Conservation (phyloP, 1,140 invertebrate genomes). For the Hypsibius dujardini region DNA sequence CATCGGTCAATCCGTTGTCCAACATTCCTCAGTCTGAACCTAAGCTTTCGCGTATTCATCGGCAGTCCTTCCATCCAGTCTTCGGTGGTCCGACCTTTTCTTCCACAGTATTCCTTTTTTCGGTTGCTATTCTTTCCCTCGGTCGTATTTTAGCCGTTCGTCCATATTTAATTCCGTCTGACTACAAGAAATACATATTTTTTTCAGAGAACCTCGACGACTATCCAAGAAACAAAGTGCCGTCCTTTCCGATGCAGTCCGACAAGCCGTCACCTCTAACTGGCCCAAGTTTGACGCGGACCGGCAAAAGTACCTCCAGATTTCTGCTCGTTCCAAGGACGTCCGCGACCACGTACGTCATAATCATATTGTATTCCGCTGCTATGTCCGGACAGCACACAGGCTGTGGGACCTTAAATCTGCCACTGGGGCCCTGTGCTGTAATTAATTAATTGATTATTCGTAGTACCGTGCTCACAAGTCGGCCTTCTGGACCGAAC, state of each 20-base stretch:
- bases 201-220: conserved; percentile 29
- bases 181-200: neutral
- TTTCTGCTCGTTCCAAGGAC: conserved; percentile 28
- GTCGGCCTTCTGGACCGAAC: conserved; percentile 84
- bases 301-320: neutral
- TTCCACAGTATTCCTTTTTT: conserved; percentile 9
- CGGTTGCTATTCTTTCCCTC: neutral
- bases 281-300: conserved; percentile 13
- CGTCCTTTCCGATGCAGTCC: neutral
- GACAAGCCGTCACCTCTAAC: conserved; percentile 14
- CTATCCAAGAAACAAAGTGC: neutral
- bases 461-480: conserved; percentile 83
- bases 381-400: too few species aligned
- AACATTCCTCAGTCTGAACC: too few species aligned
- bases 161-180: neutral
- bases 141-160: neutral
- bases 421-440: too few species aligned
- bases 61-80: too few species aligned
- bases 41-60: too few species aligned
- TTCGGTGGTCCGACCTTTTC: conserved; percentile 22
- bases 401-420: too few species aligned
- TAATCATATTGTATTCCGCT: too few species aligned
- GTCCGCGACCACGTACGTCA: conserved; percentile 77
- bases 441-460: too few species aligned
- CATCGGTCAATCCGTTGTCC: too few species aligned